A percentile compares a stretch with the other conserved stretches of the same genome.
Conservation (phyloP, 2,113 vertebrate species). For the Semicossyphus pulcher region DNA sequence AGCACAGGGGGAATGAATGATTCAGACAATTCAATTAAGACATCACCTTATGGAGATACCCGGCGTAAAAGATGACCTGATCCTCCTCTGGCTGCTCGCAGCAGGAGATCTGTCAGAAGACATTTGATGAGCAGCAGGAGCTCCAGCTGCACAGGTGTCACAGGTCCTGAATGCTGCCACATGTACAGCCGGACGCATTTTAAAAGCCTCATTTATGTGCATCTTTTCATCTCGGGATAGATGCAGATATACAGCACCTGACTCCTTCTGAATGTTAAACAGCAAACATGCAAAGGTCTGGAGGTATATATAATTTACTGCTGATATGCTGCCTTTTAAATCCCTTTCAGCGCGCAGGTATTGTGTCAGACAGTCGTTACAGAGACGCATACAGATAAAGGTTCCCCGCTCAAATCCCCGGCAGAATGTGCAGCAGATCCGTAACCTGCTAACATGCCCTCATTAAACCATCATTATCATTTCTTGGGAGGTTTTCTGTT, state of each 20-base stretch:
- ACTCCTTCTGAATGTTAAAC: slow-evolving; percentile 27
- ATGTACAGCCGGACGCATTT: slow-evolving; percentile 48
- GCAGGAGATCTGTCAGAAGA: slow-evolving; percentile 36
- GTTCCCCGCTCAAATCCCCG: background rate
- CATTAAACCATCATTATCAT: background rate
- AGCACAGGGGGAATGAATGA: slow-evolving; percentile 10
- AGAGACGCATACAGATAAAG: background rate
- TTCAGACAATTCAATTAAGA: slow-evolving; percentile 60
- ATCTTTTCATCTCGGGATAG: slow-evolving; percentile 20
- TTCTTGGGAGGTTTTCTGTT: no score
- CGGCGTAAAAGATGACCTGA: background rate
- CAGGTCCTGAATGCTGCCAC: slow-evolving; percentile 22
- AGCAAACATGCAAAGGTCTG: background rate
- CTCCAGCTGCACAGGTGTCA: slow-evolving; percentile 20
- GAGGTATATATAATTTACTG: slow-evolving; percentile 4
- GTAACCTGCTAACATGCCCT: background rate
- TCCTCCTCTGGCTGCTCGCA: slow-evolving; percentile 18
- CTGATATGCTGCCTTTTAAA: background rate
- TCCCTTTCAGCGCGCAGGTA: background rate
- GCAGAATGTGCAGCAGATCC: background rate
- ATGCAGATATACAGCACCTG: slow-evolving; percentile 16
- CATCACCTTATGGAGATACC: slow-evolving; percentile 25
- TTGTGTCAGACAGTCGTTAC: background rate
- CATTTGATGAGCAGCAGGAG: slow-evolving; percentile 55
- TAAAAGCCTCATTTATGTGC: slow-evolving; percentile 50